Evolutionary conservation across 2,797 vertebrate species (phyloP).

Genomic region (Sylvia borin): DNA sequence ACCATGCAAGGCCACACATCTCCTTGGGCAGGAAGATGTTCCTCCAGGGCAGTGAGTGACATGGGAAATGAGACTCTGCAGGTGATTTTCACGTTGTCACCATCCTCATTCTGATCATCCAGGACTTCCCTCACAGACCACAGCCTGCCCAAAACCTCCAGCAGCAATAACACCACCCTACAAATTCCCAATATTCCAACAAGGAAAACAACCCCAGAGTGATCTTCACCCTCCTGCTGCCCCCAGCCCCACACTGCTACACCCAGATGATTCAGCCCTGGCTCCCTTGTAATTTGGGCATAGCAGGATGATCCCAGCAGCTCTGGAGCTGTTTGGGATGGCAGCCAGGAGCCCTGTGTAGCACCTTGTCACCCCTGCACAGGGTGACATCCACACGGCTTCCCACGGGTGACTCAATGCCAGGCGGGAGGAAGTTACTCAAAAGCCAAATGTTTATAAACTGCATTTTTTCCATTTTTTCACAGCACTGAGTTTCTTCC

Average conservation of each 20-base stretch:
- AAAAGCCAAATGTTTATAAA: constrained; percentile 16
- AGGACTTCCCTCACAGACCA: background rate
- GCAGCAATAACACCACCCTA: background rate
- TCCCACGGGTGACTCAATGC: constrained; percentile 1
- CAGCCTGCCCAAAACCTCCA: background rate
- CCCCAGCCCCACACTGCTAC: background rate
- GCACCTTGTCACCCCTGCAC: background rate
- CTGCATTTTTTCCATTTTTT: background rate
- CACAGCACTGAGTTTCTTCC: background rate
- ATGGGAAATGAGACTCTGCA: background rate
- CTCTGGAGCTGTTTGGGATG: background rate
- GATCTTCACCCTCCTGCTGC: background rate
- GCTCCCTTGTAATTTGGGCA: background rate
- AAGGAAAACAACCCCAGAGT: background rate
- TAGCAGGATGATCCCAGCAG: background rate
- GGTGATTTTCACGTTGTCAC: background rate
- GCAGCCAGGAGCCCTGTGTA: background rate
- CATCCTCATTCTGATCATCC: background rate
- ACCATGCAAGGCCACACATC: background rate
- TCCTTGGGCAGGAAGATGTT: background rate
- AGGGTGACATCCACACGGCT: background rate
- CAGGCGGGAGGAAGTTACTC: background rate
- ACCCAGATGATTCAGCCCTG: constrained; percentile 18
- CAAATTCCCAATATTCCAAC: background rate
- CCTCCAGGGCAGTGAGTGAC: background rate